Base-by-base conservation (phyloP, 92 coral and sea anemone species). In the Virgularia gustaviana region DNA sequence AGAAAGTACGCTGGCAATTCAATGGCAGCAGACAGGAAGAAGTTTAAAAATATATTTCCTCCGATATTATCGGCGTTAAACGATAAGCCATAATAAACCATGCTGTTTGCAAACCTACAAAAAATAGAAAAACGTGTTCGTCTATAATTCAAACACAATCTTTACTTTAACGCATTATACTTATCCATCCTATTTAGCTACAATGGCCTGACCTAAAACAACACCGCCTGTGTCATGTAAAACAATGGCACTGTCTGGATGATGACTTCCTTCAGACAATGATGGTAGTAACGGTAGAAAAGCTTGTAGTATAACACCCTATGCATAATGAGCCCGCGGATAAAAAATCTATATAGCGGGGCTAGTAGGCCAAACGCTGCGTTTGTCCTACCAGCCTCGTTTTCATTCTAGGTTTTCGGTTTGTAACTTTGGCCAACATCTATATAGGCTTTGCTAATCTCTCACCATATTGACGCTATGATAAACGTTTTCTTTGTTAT, bases 41-140 rank as follows among this genome's bases (percentile, higher is more conserved):
- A 92, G 78, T 90, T 92, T 61, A 81, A 79, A 70, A 89, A 92
- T 63, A 92, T 89, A 65, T 92, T 89, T 1, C 98, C 98, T 6
- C 91, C 96, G 20, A 92, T 77, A 67, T 92, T 89, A 60, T 83
- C 84, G 18, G 90, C 79, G 77, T 92, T 92, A 20, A 92, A 82
- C 0, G 98, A 89, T 32, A 89, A 73, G 53, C 98, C 98, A 79
- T 92, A 92, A 57, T 92, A 92, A 0, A 92, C 98, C 36, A 92
- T 62, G 8, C 96, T 89, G 77, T 92, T 89, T 12, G 89, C 85
- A 79, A 92, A 92, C 98, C 98, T 91, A 60, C 10, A 44, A 57
- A 25, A 15, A 66, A 49, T 1, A 28, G 38, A 37, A 1, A 19
- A 39, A 20, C n/a, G n/a, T n/a, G n/a, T n/a, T n/a, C n/a, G n/a